phyloP scores from a whole-genome alignment of 2,113 vertebrate genomes.

The Heptranchias perlo region DNA sequence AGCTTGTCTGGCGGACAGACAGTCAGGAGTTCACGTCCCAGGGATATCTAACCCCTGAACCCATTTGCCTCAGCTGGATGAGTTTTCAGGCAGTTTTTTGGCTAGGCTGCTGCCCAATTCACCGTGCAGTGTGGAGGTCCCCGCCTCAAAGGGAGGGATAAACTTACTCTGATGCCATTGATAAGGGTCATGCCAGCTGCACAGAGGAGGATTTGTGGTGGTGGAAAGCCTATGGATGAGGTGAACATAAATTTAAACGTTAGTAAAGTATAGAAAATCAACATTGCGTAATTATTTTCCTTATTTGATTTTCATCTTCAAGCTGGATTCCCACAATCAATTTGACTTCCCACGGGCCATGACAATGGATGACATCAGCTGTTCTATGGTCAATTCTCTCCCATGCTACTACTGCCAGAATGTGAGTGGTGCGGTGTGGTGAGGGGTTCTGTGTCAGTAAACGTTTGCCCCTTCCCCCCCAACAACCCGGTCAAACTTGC shows the following conservation, averaged over 20 bases:
- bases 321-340: background rate
- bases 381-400: background rate
- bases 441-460: background rate
- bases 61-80: too few relatives aligned
- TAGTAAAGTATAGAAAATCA: background rate
- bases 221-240: background rate
- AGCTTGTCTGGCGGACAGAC: conserved; percentile 9
- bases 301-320: background rate
- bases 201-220: background rate
- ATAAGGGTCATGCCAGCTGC: background rate
- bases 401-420: background rate
- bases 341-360: background rate
- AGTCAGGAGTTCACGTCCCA: background rate
- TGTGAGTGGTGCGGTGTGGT: background rate
- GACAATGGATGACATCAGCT: background rate
- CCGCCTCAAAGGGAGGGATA: background rate
- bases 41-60: background rate
- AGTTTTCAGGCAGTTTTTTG: background rate
- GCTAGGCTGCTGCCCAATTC: background rate
- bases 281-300: background rate
- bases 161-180: background rate
- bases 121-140: background rate
- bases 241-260: background rate
- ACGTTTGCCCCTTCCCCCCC: background rate
- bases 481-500: background rate